Evolutionary conservation across 1,140 invertebrate species (phyloP).

Genomic region (Bombus waltoni): DNA sequence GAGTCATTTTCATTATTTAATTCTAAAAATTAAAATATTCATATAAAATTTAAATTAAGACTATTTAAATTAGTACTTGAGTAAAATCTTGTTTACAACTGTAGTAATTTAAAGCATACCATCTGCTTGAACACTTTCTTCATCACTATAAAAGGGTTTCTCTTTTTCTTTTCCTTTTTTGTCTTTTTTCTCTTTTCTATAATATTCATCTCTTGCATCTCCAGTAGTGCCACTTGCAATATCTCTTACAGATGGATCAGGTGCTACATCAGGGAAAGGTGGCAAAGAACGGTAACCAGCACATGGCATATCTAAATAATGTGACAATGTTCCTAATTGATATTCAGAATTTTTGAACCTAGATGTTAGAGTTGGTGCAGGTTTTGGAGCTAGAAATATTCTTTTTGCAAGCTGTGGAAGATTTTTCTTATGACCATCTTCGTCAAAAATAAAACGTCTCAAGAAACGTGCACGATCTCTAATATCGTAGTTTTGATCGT

Average conservation of each 20-base stretch:
- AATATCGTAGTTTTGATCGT: conserved; percentile 99
- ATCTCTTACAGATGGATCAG: conserved; percentile 91
- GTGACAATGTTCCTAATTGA: conserved; percentile 97
- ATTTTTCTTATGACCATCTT: conserved; percentile 77
- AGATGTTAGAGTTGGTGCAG: conserved; percentile 92
- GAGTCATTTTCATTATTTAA: conserved; percentile 73
- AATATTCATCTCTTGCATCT: conserved; percentile 58
- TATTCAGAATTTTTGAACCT: conserved; percentile 87
- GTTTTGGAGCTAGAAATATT: conserved; percentile 96
- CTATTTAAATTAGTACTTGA: not conserved
- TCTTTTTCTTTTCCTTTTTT: conserved; percentile 76
- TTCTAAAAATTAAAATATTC: conserved; percentile 63
- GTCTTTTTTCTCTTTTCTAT: conserved; percentile 75
- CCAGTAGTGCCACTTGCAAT: conserved; percentile 82
- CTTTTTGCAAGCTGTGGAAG: conserved; percentile 89
- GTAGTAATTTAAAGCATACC: conserved; percentile 51
- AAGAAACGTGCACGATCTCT: conserved; percentile 96
- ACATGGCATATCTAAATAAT: conserved; percentile 94
- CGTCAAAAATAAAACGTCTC: conserved; percentile 90
- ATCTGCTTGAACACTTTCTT: conserved; percentile 70
- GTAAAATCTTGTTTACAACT: conserved; percentile 6
- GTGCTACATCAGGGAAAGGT: conserved; percentile 90
- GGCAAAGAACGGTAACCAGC: conserved; percentile 95
- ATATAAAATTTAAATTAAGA: conserved; percentile 14
- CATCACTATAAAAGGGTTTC: conserved; percentile 77